Conservation (phyloP, 2,797 vertebrate genomes). For the Hydrolagus colliei region DNA sequence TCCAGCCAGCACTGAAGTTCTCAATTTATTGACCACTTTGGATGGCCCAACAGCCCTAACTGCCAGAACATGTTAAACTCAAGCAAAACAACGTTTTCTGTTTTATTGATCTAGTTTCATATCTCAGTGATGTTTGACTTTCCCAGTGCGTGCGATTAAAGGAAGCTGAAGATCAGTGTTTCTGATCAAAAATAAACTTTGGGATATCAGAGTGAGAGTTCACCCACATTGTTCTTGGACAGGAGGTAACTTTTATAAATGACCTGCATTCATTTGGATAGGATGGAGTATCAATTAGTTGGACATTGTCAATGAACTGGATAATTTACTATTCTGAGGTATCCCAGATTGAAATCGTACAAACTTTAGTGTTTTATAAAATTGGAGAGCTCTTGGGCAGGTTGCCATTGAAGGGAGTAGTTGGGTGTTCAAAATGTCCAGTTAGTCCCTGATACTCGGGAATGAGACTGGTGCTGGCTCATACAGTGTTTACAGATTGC, state of each 20-base stretch:
- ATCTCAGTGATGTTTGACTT: slow-evolving; percentile 3
- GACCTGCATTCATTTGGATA: no score
- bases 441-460: neutral
- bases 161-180: neutral
- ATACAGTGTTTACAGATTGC: neutral
- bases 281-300: no score
- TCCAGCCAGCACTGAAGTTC: neutral
- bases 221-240: no score
- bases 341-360: no score
- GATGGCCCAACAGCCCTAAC: neutral
- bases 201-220: no score
- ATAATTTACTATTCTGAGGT: no score
- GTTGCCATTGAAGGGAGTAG: no score
- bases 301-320: no score
- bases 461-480: neutral
- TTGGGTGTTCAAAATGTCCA: neutral
- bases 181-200: no score
- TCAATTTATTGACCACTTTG: neutral
- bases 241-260: no score
- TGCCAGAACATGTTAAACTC: neutral
- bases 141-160: neutral
- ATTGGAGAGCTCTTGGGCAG: no score
- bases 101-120: neutral
- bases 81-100: neutral
- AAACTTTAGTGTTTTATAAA: no score